Evolutionary conservation across 2,113 vertebrate species (phyloP), one percentile per base, ranked within the genome.

Genomic region (Gorilla gorilla): DNA sequence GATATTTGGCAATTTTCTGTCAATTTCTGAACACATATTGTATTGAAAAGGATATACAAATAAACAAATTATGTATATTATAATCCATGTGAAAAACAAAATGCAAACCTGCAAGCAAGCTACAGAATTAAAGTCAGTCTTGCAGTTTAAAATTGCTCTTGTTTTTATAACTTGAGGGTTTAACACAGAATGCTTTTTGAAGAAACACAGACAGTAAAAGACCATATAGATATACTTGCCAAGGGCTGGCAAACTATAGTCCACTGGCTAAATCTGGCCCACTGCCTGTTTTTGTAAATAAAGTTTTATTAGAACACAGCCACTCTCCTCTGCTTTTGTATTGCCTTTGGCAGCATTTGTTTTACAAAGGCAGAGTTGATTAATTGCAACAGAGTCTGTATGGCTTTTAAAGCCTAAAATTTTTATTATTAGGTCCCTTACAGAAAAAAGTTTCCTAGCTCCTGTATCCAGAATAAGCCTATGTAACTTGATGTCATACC

Each of bases 261-360:
- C 45, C 90, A 52, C 0, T 32, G 64, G 25, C 70, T 64, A 90
- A 89, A 76, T 81, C 17, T 45, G 17, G 10, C 27, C 30, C 18
- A 48, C 11, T 0, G 4, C 25, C n/a, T 75, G 2, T 75, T 96
- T 95, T 57, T 94, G 16, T 93, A 73, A 92, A 94, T 94, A 80
- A 90, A 95, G 68, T 30, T 96, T 93, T 82, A 52, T 66, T 92
- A 88, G 43, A 81, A 89, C 59, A 72, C 9, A 84, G 75, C 23
- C 50, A 50, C 11, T 18, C 23, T 72, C 32, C 11, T 64, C 85
- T 85, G 4, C 52, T 83, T 97, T 73, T n/a, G n/a, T 55, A 2
- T 40, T 57, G 14, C 14, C 25, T 83, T 64, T 94, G 55, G 2
- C 57, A 13, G 8, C 16, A 76, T 93, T 85, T 93, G 25, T 91